Evolutionary conservation across 2,888 invertebrate species (phyloP), one percentile per base, ranked within the genome.

Genomic region (Drosophila limbata): DNA sequence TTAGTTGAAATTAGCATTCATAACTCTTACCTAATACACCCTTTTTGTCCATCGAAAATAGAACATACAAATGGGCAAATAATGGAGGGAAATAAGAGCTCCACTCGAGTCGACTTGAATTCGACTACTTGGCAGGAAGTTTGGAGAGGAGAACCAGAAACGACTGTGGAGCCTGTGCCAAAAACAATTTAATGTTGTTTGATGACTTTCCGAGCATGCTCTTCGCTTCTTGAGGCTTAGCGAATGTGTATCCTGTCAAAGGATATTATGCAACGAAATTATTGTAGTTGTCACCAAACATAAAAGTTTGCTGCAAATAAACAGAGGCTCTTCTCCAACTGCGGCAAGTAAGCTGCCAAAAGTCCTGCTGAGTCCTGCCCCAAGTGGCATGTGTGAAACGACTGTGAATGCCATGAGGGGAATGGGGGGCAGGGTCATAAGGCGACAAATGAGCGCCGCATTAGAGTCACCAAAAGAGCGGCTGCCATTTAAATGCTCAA

Each of bases 381-480:
- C n/a, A n/a, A n/a, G n/a, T n/a, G n/a, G n/a, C n/a, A n/a, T n/a
- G n/a, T n/a, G n/a, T n/a, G n/a, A n/a, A n/a, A n/a, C n/a, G n/a
- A n/a, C n/a, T n/a, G n/a, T n/a, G n/a, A n/a, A n/a, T n/a, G n/a
- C n/a, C n/a, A n/a, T n/a, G n/a, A n/a, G n/a, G n/a, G n/a, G n/a
- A n/a, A n/a, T n/a, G n/a, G n/a, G n/a, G n/a, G n/a, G n/a, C n/a
- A n/a, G n/a, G n/a, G n/a, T n/a, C n/a, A n/a, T 56, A 59, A 68
- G 67, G 68, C 81, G 76, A 72, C 82, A 81, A 81, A 81, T 81
- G 66, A 81, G 71, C 73, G 51, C 70, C 73, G 79, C 81, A 81
- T 81, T 79, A 81, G 73, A 73, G 73, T 69, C 69, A 67, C 73
- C 73, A 77, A 77, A 80, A 79, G 61, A 63, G 69, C 70, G 65